Evolutionary conservation across 2,797 vertebrate genomes (phyloP), one percentile per base, ranked within the genome.

Genomic region (Limnodromus scolopaceus): DNA sequence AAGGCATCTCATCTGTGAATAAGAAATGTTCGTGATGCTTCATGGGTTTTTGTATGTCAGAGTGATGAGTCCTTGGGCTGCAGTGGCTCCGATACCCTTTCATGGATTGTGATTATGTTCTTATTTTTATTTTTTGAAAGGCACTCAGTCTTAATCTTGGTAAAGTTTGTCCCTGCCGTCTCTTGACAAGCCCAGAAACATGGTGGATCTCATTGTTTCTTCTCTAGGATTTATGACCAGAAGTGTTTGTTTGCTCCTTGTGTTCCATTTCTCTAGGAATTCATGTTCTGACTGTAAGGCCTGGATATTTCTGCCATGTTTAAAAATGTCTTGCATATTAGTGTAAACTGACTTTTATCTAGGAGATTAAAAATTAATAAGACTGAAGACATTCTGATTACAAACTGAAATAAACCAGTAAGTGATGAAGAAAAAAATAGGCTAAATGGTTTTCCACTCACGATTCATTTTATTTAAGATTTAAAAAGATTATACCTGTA

Each of bases 91-190:
- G 49, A 36, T 71, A 58, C 13, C 13, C 12, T 79, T 57, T 85
- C 8, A 41, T 22, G 28, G 19, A 9, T 38, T 90, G 6, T 83
- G 34, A 8, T 81, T 34, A 17, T 78, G 14, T 13, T 83, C 64
- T 58, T 74, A 14, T 16, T 68, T 58, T 45, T 5, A 4, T 43
- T 41, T 77, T 85, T 66, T 64, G 12, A 46, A 68, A 55, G 36
- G 5, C 17, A 48, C 2, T 3, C 8, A 0, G 0, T 41, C 13
- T 86, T 80, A 30, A 30, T 61, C 20, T 58, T 75, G n/a, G 6
- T 72, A 36, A 58, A 17, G 10, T 39, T 60, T 94, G 22, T 51
- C 41, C 23, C 7, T 65, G 20, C 28, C 4, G 7, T 78, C 32
- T 65, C 54, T 41, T 48, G 45, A 43, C 23, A 72, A 81, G 5